phyloP scores from a whole-genome alignment of 2,797 vertebrate genomes.

The Xiphorhynchus erythropygius region DNA sequence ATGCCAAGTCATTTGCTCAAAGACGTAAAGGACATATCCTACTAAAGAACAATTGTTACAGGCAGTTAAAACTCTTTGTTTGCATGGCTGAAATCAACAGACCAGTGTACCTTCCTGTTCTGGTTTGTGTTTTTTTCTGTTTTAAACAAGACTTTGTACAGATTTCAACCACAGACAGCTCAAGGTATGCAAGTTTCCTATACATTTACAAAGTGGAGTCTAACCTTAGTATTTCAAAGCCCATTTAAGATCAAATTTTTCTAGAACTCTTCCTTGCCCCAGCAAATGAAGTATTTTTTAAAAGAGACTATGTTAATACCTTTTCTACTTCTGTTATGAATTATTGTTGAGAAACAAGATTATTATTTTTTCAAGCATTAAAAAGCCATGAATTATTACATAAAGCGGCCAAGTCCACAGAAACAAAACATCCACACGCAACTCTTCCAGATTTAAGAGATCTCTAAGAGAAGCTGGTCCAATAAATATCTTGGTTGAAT shows the following conservation, averaged over 20 bases:
- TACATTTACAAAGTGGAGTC: neutral
- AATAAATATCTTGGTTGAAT: neutral
- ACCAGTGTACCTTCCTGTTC: accelerated
- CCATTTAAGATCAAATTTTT: neutral
- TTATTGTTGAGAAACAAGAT: neutral
- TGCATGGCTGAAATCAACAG: neutral
- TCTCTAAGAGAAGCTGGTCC: neutral
- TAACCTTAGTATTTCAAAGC: neutral
- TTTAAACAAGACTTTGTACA: neutral
- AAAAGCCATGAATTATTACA: neutral
- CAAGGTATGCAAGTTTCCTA: neutral
- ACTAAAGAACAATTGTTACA: neutral
- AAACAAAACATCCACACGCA: neutral
- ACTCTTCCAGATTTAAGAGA: neutral
- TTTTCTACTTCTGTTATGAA: neutral
- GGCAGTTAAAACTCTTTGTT: neutral
- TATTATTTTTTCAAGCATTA: neutral
- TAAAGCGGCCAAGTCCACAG: neutral
- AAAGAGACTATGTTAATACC: neutral
- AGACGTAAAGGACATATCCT: neutral
- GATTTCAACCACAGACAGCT: neutral
- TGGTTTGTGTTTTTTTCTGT: neutral
- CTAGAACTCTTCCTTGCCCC: neutral
- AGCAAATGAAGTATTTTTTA: neutral
- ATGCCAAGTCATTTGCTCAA: neutral